phyloP scores from a whole-genome alignment of 2,888 invertebrate species.

The Volucella zonaria region DNA sequence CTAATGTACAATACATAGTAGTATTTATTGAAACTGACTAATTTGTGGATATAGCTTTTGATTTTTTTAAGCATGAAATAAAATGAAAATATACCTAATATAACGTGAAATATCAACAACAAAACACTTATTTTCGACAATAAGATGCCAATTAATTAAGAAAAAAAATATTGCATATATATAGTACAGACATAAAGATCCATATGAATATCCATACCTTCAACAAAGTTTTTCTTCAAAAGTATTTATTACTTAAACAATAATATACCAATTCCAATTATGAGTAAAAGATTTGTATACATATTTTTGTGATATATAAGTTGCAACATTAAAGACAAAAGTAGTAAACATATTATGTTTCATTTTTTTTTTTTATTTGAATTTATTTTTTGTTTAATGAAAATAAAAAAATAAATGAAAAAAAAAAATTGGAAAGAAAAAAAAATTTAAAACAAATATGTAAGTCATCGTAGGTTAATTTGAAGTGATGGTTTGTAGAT shows the following conservation, averaged over 20 bases:
- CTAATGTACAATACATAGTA: too few relatives aligned
- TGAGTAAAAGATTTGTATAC: conserved; percentile 59
- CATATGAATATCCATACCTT: conserved; percentile 62
- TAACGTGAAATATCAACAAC: conserved; percentile 47
- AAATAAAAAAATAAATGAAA: conserved; percentile 58
- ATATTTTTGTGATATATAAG: conserved; percentile 78
- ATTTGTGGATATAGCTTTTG: conserved; percentile 4
- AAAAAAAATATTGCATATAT: conserved; percentile 11
- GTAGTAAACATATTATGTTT: conserved; percentile 78
- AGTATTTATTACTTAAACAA: conserved; percentile 60
- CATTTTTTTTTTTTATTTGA: conserved; percentile 49
- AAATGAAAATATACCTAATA: conserved; percentile 49
- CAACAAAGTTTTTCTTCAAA: conserved; percentile 41
- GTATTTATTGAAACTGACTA: not conserved
- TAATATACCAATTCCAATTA: conserved; percentile 66
- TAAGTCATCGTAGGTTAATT: conserved; percentile 30
- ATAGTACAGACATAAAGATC: conserved; percentile 59
- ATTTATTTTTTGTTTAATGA: conserved; percentile 53
- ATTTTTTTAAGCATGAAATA: conserved; percentile 1
- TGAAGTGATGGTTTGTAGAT: conserved; percentile 26
- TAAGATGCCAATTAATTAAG: conserved; percentile 52
- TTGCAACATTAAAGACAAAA: conserved; percentile 83
- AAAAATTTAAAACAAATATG: conserved; percentile 23
- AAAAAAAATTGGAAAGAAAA: conserved; percentile 52
- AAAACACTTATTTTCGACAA: conserved; percentile 63